Evolutionary conservation across 2,797 vertebrate species (phyloP).

Genomic region (Staurois parvus): DNA sequence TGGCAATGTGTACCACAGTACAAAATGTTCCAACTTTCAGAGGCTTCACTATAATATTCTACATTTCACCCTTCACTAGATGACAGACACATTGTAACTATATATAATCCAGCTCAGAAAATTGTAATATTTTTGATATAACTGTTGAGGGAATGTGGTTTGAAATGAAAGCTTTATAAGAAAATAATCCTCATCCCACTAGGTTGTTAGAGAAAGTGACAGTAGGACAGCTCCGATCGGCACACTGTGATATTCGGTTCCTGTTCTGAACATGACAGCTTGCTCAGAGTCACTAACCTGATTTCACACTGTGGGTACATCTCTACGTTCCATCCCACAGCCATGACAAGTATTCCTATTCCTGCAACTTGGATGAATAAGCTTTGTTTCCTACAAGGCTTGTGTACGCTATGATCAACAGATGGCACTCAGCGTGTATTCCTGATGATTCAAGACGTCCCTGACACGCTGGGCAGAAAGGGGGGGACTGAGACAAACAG

Average conservation of each 20-base stretch:
- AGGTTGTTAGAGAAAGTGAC: conserved; percentile 14
- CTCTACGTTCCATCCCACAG: not conserved
- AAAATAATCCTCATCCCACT: conserved; percentile 1
- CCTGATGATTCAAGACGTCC: too few relatives aligned
- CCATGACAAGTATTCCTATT: not conserved
- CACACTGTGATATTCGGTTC: not conserved
- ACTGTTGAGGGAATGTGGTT: conserved; percentile 16
- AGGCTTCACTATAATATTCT: conserved; percentile 35
- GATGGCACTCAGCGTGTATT: too few relatives aligned
- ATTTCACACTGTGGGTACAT: not conserved
- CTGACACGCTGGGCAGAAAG: too few relatives aligned
- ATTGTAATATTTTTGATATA: conserved; percentile 46
- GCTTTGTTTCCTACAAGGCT: too few relatives aligned
- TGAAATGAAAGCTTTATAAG: conserved; percentile 43
- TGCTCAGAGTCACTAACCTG: not conserved
- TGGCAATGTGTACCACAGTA: conserved; percentile 6
- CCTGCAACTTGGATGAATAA: not conserved
- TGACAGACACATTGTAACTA: conserved; percentile 43
- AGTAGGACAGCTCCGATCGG: conserved; percentile 1
- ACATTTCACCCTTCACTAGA: conserved; percentile 31
- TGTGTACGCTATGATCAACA: too few relatives aligned
- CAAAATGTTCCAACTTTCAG: conserved; percentile 45
- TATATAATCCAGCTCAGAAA: conserved; percentile 42
- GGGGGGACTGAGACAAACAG: too few relatives aligned
- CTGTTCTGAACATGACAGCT: conserved; percentile 2